phyloP scores from a whole-genome alignment of 1,140 invertebrate species.

The Pteromalus puparum region DNA sequence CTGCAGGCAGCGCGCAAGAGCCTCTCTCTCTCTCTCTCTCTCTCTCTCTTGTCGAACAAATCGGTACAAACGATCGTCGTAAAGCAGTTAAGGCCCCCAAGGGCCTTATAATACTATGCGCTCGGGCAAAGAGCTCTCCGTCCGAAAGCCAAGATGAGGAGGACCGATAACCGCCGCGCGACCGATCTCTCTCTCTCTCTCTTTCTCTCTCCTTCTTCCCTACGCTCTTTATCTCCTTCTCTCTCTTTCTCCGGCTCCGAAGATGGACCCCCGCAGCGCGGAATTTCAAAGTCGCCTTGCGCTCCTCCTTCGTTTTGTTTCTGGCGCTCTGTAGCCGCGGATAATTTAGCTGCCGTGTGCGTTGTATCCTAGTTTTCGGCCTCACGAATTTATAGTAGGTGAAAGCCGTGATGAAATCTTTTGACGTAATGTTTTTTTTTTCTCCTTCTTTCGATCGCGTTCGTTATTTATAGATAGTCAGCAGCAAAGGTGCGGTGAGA shows the following conservation, averaged over 20 bases:
- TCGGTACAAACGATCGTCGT: conserved; percentile 77
- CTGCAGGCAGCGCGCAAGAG: conserved; percentile 27
- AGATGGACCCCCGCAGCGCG: conserved; percentile 69
- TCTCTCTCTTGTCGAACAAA: conserved; percentile 73
- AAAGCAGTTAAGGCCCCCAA: conserved; percentile 72
- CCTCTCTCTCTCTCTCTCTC: not conserved
- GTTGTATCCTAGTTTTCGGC: conserved; percentile 40
- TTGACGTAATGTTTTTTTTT: not conserved
- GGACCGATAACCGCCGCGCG: conserved; percentile 69
- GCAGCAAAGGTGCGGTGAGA: too few relatives aligned
- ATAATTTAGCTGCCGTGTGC: conserved; percentile 30
- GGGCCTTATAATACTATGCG: conserved; percentile 68
- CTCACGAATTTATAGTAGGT: conserved; percentile 37
- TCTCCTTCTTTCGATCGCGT: not conserved
- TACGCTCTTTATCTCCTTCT: conserved; percentile 4
- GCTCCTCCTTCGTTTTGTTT: conserved; percentile 21
- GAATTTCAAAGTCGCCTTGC: conserved; percentile 62
- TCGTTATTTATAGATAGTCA: not conserved
- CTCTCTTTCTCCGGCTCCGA: conserved; percentile 47
- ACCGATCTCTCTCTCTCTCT: conserved; percentile 42
- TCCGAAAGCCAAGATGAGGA: conserved; percentile 70
- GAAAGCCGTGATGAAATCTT: conserved; percentile 46
- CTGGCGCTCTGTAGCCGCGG: not conserved
- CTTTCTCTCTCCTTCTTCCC: not conserved
- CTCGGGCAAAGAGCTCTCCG: not conserved